These are phyloP conservation scores for Laticauda colubrina DNA, from an alignment of 2,113 vertebrate genomes.

Conservation along the genomic window DNA sequence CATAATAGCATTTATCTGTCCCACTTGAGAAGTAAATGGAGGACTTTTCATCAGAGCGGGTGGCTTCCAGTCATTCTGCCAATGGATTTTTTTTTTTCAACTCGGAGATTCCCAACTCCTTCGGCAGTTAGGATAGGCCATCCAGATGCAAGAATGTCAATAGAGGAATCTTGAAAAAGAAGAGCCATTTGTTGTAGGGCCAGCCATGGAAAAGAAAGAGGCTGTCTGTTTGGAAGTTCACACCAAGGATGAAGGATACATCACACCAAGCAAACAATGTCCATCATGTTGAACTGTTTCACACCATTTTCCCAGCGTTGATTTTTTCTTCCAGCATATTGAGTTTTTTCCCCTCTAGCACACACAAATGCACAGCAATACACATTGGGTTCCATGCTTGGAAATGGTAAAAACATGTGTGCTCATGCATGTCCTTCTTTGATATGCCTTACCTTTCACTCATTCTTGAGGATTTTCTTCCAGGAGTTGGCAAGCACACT, in stretches of 20 bases:
- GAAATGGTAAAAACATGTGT: slow-evolving; percentile 49
- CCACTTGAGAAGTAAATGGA: slow-evolving; percentile 77
- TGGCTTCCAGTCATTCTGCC: slow-evolving; percentile 65
- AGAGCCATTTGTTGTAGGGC: background rate
- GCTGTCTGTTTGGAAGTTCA: slow-evolving; percentile 62
- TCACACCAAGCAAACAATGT: slow-evolving; percentile 78
- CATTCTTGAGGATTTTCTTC: slow-evolving; percentile 73
- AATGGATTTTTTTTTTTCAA: slow-evolving; percentile 43
- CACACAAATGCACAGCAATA: slow-evolving; percentile 51
- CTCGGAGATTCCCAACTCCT: slow-evolving; percentile 48
- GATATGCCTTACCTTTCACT: slow-evolving; percentile 76
- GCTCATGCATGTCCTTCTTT: slow-evolving; percentile 62
- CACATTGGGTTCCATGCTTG: slow-evolving; percentile 76
- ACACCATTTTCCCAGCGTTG: slow-evolving; percentile 77
- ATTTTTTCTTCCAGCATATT: slow-evolving; percentile 79
- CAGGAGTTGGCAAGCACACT: slow-evolving; percentile 70
- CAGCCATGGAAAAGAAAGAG: background rate
- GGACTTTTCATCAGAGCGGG: slow-evolving; percentile 72
- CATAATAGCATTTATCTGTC: slow-evolving; percentile 74
- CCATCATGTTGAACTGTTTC: slow-evolving; percentile 76
- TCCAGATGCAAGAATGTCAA: background rate
- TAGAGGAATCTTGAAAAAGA: background rate
- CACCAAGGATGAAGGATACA: slow-evolving; percentile 72
- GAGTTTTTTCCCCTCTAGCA: slow-evolving; percentile 72
- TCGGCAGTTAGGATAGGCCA: background rate